Conservation (phyloP, 2,888 invertebrate genomes). For the Meliscaeva auricollis region DNA sequence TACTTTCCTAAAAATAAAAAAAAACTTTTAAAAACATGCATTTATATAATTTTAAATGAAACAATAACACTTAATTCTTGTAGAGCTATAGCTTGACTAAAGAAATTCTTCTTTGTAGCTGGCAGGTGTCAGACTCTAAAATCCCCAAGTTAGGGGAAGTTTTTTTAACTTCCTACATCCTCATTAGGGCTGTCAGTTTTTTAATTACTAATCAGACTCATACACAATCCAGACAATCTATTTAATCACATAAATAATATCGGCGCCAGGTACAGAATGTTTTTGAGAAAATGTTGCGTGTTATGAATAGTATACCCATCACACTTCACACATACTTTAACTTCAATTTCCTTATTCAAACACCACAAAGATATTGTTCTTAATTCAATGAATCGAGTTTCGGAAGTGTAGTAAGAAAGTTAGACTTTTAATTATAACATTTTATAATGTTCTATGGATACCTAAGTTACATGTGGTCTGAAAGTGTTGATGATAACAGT, state of each 20-base stretch:
- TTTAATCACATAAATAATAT: slow-evolving; percentile 15
- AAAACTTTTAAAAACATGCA: too few relatives aligned
- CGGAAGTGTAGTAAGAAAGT: too few relatives aligned
- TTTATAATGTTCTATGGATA: background rate
- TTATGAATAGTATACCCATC: background rate
- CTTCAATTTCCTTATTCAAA: background rate
- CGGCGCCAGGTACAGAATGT: slow-evolving; percentile 38
- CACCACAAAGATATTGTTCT: background rate
- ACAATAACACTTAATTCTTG: too few relatives aligned
- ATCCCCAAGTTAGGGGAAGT: background rate
- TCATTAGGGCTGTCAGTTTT: slow-evolving; percentile 39
- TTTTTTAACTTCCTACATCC: slow-evolving; percentile 35
- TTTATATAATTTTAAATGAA: too few relatives aligned
- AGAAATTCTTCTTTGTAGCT: background rate
- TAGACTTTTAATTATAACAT: background rate
- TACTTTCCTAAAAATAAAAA: too few relatives aligned
- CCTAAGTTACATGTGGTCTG: background rate
- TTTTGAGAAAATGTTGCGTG: slow-evolving; percentile 50
- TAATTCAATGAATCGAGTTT: slow-evolving; percentile 2
- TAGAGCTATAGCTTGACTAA: background rate
- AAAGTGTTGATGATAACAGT: background rate
- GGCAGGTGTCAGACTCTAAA: background rate
- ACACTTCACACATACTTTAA: background rate
- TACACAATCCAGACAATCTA: slow-evolving; percentile 5
- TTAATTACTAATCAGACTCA: slow-evolving; percentile 47